These are phyloP conservation scores for Muschampia plurimacula DNA, from an alignment of 2,888 invertebrate species.

Conservation along the genomic window DNA sequence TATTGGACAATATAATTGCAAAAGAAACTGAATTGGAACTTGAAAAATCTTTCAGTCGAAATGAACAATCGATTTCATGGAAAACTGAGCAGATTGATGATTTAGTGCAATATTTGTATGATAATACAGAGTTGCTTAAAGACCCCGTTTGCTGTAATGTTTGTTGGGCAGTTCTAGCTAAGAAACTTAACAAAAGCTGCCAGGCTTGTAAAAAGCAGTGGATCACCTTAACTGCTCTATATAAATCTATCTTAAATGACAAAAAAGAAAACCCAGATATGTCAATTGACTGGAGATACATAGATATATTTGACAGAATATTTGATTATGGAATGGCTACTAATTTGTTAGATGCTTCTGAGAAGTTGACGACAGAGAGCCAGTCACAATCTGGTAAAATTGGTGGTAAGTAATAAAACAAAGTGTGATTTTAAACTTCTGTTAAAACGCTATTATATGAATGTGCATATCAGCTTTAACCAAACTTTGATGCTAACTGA, in stretches of 20 bases:
- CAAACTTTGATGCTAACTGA: too few relatives aligned
- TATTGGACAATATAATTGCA: constrained; percentile 71
- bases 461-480: too few relatives aligned
- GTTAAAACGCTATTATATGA: too few relatives aligned
- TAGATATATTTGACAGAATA: constrained; percentile 76
- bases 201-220: constrained; percentile 63
- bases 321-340: constrained; percentile 79
- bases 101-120: constrained; percentile 68
- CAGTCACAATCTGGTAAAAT: constrained; percentile 52
- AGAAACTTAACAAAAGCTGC: constrained; percentile 56
- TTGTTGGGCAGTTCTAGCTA: constrained; percentile 65
- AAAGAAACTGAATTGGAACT: constrained; percentile 62
- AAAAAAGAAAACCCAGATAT: constrained; percentile 76
- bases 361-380: constrained; percentile 49
- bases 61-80: constrained; percentile 53
- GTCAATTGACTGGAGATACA: constrained; percentile 78
- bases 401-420: constrained; percentile 55
- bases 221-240: constrained; percentile 64
- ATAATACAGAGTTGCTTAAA: constrained; percentile 71
- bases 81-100: constrained; percentile 60
- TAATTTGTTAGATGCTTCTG: constrained; percentile 63
- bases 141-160: constrained; percentile 71
- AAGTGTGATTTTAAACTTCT: neutral
- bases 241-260: constrained; percentile 67
- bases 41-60: constrained; percentile 41